These are phyloP conservation scores for Leptopilina syphax DNA, from an alignment of 2,888 invertebrate genomes.

Conservation along the genomic window DNA sequence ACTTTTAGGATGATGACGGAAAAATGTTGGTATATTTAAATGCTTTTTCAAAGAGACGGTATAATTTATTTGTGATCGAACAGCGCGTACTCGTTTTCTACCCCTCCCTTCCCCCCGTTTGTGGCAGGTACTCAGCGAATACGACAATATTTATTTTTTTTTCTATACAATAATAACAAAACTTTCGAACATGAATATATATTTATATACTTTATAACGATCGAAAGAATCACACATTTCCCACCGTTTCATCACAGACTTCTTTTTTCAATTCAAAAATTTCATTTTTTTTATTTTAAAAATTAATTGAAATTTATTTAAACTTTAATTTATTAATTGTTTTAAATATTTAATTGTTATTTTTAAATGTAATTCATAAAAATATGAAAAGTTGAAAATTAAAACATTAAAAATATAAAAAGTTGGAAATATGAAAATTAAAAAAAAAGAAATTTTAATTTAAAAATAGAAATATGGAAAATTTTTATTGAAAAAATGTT, in stretches of 20 bases:
- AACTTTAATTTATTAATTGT: too few species aligned
- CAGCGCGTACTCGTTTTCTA: constrained; percentile 57
- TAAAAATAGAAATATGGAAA: too few species aligned
- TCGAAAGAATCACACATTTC: constrained; percentile 60
- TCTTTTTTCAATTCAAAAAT: neutral
- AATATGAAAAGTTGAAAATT: too few species aligned
- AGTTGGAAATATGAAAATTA: too few species aligned
- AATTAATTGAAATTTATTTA: too few species aligned
- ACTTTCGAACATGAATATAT: constrained; percentile 71
- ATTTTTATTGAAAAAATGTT: too few species aligned
- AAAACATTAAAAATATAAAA: too few species aligned
- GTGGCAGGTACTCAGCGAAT: constrained; percentile 64
- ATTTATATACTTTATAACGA: constrained; percentile 63
- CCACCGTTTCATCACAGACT: constrained; percentile 49
- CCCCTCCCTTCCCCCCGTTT: constrained; percentile 54
- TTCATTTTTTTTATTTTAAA: neutral
- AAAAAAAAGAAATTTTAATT: too few species aligned
- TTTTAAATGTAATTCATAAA: too few species aligned
- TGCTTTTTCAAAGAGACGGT: constrained; percentile 60
- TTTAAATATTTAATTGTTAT: too few species aligned
- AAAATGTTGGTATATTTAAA: constrained; percentile 46
- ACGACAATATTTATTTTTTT: constrained; percentile 62
- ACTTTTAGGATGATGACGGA: constrained; percentile 47
- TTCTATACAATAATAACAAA: constrained; percentile 73
- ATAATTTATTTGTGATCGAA: constrained; percentile 56